A percentile compares a stretch with the other conserved stretches of the same genome.
These are phyloP conservation scores for Napeogenes inachia DNA, from an alignment of 2,888 invertebrate species.

Conservation along the genomic window DNA sequence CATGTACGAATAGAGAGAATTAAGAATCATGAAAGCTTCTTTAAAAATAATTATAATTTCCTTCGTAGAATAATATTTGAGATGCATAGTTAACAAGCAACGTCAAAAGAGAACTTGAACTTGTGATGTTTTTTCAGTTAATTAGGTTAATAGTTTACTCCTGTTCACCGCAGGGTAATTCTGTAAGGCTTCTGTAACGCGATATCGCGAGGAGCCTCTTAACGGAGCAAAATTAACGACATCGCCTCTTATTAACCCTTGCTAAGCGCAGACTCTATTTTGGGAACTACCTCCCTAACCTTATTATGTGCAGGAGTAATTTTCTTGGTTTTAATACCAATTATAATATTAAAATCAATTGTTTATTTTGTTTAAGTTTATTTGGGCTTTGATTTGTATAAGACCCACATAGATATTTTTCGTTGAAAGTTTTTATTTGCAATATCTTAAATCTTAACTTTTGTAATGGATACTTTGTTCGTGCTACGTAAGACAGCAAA, in stretches of 20 bases:
- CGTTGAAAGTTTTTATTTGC: not conserved
- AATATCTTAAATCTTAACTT: slow-evolving; percentile 4
- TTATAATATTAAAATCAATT: slow-evolving; percentile 9
- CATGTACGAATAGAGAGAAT: too few species aligned
- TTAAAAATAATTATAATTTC: too few species aligned
- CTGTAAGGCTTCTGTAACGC: slow-evolving; percentile 53
- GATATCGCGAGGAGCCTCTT: slow-evolving; percentile 46
- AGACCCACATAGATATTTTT: too few species aligned
- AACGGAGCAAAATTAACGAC: slow-evolving; percentile 59
- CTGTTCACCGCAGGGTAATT: slow-evolving; percentile 55
- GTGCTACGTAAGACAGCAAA: slow-evolving; percentile 16
- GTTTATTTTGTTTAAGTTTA: not conserved
- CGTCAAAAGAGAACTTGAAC: not conserved
- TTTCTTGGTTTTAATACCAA: slow-evolving; percentile 25
- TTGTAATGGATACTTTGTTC: slow-evolving; percentile 19
- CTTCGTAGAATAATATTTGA: too few species aligned
- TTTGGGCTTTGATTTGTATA: too few species aligned
- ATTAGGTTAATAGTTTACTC: slow-evolving; percentile 68
- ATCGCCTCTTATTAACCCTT: slow-evolving; percentile 66
- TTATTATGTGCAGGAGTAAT: slow-evolving; percentile 39
- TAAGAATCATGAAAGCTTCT: too few species aligned
- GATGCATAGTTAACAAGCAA: too few species aligned
- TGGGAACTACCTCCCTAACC: slow-evolving; percentile 50
- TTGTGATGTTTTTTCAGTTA: slow-evolving; percentile 47
- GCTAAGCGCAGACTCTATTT: slow-evolving; percentile 51